These are phyloP conservation scores for Lepus oiostolus DNA, from an alignment of 2,797 vertebrate genomes.

Conservation along the genomic window DNA sequence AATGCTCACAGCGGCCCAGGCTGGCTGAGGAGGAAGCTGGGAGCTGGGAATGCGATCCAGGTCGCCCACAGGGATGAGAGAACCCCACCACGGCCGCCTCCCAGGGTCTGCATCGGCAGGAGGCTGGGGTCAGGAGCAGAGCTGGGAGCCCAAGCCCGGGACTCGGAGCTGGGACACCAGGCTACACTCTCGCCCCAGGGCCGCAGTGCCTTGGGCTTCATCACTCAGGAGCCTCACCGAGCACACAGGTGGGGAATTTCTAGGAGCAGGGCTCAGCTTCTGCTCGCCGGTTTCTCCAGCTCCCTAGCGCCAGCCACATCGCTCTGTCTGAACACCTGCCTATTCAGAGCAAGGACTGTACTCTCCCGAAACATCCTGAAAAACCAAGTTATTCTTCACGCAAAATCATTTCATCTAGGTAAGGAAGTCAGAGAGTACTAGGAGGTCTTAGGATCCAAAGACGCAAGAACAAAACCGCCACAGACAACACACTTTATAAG, in stretches of 20 bases:
- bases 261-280: not conserved
- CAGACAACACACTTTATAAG: not conserved
- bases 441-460: not conserved
- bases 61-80: too few relatives aligned
- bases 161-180: too few relatives aligned
- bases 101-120: too few relatives aligned
- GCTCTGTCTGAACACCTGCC: not conserved
- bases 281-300: not conserved
- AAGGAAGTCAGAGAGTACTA: not conserved
- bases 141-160: too few relatives aligned
- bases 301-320: not conserved
- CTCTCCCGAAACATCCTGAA: not conserved
- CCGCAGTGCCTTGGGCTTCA: too few relatives aligned
- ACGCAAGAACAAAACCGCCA: conserved; percentile 17
- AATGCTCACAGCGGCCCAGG: too few relatives aligned
- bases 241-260: not conserved
- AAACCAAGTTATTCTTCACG: not conserved
- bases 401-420: conserved; percentile 2
- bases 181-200: too few relatives aligned
- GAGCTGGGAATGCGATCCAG: too few relatives aligned
- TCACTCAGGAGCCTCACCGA: not conserved
- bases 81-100: too few relatives aligned
- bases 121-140: too few relatives aligned
- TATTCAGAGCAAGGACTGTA: not conserved
- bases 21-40: too few relatives aligned